phyloP scores from a whole-genome alignment of 2,888 invertebrate species.

The Mesodorylaimus sp. region DNA sequence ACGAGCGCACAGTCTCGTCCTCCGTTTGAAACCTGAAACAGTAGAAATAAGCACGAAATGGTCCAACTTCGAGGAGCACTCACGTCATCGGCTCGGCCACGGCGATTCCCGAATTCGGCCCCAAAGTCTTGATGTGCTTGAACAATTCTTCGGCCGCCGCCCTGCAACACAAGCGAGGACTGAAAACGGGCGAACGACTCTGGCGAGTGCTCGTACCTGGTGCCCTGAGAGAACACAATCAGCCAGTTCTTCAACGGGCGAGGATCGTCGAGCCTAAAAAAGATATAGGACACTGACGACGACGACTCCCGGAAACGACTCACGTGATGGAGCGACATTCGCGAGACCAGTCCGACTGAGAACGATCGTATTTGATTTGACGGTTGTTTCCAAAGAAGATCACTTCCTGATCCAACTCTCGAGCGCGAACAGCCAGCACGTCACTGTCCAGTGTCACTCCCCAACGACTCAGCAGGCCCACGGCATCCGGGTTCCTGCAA shows the following conservation, averaged over 20 bases:
- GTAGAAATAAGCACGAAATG: neutral
- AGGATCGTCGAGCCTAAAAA: neutral
- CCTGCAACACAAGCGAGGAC: no score
- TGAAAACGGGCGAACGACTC: no score
- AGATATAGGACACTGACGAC: no score
- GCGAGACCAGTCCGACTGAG: slow-evolving; percentile 30
- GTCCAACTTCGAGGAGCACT: no score
- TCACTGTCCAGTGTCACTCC: slow-evolving; percentile 43
- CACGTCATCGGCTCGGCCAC: neutral
- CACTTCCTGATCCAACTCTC: slow-evolving; percentile 38
- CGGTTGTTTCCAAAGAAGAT: slow-evolving; percentile 45
- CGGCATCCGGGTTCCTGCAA: slow-evolving; percentile 43
- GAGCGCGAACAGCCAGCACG: slow-evolving; percentile 16
- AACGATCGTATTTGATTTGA: slow-evolving; percentile 1
- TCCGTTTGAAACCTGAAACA: neutral
- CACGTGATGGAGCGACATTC: slow-evolving; percentile 15
- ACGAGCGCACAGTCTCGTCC: slow-evolving; percentile 2
- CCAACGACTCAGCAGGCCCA: slow-evolving; percentile 55
- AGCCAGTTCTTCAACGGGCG: neutral
- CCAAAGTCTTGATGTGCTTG: slow-evolving; percentile 9
- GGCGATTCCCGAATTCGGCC: slow-evolving; percentile 7
- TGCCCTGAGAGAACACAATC: neutral
- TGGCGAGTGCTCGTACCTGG: no score
- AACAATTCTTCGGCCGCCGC: slow-evolving; percentile 3
- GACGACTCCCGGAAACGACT: no score